These are phyloP conservation scores for Oscheius onirici DNA, from an alignment of 2,888 invertebrate species.

Conservation along the genomic window DNA sequence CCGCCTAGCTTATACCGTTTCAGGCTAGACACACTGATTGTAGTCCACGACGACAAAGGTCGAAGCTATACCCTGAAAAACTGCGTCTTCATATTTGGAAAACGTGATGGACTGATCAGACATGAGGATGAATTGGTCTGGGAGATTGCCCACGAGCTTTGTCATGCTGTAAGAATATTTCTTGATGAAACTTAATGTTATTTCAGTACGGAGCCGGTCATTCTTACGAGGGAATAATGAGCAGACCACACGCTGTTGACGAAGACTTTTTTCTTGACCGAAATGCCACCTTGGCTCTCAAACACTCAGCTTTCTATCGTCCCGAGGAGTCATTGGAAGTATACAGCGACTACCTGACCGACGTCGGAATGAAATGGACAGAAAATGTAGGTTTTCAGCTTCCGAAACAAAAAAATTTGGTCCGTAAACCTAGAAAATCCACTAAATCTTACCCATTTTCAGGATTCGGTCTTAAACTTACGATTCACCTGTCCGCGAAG, in stretches of 20 bases:
- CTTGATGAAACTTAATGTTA: neutral
- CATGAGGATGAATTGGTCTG: neutral
- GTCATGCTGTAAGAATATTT: neutral
- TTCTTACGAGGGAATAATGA: conserved; percentile 17
- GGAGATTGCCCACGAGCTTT: conserved; percentile 14
- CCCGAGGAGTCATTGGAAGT: neutral
- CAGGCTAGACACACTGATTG: neutral
- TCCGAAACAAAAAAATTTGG: too few species aligned
- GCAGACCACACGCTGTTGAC: neutral
- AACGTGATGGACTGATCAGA: neutral
- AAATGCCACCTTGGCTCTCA: neutral
- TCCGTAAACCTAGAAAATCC: neutral
- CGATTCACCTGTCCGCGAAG: neutral
- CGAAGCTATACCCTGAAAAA: conserved; percentile 13
- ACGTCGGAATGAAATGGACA: neutral
- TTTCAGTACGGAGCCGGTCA: conserved; percentile 20
- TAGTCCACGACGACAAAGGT: neutral
- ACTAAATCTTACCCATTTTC: neutral
- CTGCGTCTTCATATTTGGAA: conserved; percentile 9
- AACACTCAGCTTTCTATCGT: neutral
- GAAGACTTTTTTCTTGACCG: neutral
- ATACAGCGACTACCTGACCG: conserved; percentile 1
- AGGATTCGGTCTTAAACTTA: neutral
- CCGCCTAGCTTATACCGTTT: too few species aligned
- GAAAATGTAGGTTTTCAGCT: conserved; percentile 18